These are phyloP conservation scores for Musca domestica DNA, from an alignment of 1,140 invertebrate species.

Conservation along the genomic window DNA sequence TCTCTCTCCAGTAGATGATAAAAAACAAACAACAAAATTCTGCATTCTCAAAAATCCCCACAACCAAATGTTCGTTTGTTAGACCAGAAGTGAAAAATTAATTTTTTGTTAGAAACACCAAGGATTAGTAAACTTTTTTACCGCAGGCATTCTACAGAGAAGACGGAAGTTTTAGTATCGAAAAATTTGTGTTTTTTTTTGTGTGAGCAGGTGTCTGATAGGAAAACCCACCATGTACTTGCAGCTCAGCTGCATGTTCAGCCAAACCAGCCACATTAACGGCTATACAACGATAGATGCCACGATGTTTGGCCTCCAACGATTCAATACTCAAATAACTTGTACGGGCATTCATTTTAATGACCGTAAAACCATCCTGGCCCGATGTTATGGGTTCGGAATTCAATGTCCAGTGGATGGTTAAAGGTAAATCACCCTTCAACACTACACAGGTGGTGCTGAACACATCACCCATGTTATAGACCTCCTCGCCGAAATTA, in stretches of 20 bases:
- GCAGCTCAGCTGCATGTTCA: constrained; percentile 61
- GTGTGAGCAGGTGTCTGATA: neutral
- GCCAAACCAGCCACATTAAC: constrained; percentile 64
- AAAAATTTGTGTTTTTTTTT: neutral
- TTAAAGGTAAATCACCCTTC: constrained; percentile 68
- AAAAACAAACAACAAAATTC: neutral
- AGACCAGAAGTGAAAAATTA: too few species aligned
- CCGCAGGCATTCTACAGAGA: too few species aligned
- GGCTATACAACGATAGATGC: constrained; percentile 67
- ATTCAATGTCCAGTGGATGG: constrained; percentile 60
- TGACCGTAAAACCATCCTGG: constrained; percentile 55
- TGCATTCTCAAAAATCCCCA: neutral
- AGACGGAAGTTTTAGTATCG: neutral
- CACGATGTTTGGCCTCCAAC: constrained; percentile 60
- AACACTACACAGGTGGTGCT: constrained; percentile 61
- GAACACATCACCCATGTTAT: constrained; percentile 67
- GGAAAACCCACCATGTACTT: constrained; percentile 67
- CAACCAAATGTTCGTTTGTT: neutral
- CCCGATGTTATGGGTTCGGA: constrained; percentile 53
- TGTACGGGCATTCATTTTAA: constrained; percentile 58
- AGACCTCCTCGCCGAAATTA: constrained; percentile 63
- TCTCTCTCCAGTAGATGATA: neutral
- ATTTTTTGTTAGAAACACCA: too few species aligned
- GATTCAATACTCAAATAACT: constrained; percentile 63
- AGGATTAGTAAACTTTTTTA: too few species aligned